Conservation (phyloP, 1,140 invertebrate genomes). For the Drosophila malerkotliana region DNA sequence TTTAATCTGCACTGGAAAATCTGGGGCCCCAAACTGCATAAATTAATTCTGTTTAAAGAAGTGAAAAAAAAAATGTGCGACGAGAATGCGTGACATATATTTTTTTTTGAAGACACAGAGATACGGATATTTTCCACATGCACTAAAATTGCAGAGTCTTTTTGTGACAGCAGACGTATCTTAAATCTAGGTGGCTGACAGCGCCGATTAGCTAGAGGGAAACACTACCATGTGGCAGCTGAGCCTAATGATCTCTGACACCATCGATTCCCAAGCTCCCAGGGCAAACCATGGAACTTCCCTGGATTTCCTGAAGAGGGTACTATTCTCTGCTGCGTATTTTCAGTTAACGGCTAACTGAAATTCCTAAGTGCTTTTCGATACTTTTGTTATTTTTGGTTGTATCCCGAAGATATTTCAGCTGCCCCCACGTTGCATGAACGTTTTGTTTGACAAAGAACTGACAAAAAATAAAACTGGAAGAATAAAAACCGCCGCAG, state of each 20-base stretch:
- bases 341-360: constrained; percentile 22
- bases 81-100: constrained; percentile 61
- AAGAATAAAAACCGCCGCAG: constrained; percentile 52
- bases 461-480: neutral
- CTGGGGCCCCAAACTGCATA: constrained; percentile 63
- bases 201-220: constrained; percentile 55
- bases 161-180: neutral
- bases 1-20: constrained; percentile 70
- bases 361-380: constrained; percentile 26
- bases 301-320: neutral
- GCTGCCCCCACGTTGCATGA: constrained; percentile 65
- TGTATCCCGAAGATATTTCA: constrained; percentile 37
- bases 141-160: constrained; percentile 26
- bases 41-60: constrained; percentile 60
- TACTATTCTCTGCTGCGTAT: constrained; percentile 32
- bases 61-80: constrained; percentile 9
- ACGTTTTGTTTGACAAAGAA: constrained; percentile 45
- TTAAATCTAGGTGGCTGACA: constrained; percentile 48
- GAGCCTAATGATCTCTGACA: constrained; percentile 46
- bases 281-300: constrained; percentile 5
- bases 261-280: constrained; percentile 13
- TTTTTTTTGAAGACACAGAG: constrained; percentile 29
- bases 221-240: constrained; percentile 35
- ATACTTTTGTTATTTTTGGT: constrained; percentile 22
- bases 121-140: constrained; percentile 30